Base-by-base conservation (phyloP, 30 jellyfish, hydroid and myxozoan genomes). In the Pseudorhiza aurosa region DNA sequence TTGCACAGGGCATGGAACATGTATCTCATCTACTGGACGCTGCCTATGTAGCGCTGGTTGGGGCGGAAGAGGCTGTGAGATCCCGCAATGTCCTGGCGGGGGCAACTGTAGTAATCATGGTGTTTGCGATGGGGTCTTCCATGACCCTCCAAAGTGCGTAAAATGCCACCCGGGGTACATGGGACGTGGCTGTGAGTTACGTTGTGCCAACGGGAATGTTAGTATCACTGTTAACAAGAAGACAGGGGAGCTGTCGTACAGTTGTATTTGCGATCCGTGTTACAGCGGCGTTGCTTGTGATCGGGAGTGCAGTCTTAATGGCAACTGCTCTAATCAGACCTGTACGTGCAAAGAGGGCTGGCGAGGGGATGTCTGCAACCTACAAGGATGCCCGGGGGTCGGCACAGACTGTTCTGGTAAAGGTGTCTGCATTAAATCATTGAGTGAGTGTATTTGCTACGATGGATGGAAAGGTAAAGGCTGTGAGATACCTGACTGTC, bases 21-120 rank as follows among this genome's bases (percentile, higher is more conserved):
- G 92, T 57, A 81, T 81, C 1, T 85, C 92, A 0, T 53, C 92
- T 6, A 81, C 92, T 0, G 92, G 92, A 15, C 92, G 67, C 43
- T 81, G 92, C 67, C 65, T 81, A 3, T 81, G 92, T 21, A 46
- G 92, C 15, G 50, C 92, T 25, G 92, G 92, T 1, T 81, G 92
- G 92, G 80, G 80, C 8, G 92, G 92, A 24, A 47, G 65, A 51
- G 92, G 92, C 21, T 81, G 92, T 55, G 85, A 81, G 57, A 45
- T 65, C 25, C 92, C 92, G 33, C 58, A 56, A 58, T 81, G 92
- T 33, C 92, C 92, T n/a, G 92, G 92, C 22, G 85, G 79, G 36
- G 92, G 92, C 6, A 81, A 81, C 58, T 81, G 92, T 43, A 81
- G 92, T 44, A 68, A 68, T n/a, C 92, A 65, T 35, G 92, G 92